A percentile compares a stretch with the other conserved stretches of the same genome.
phyloP scores from a whole-genome alignment of 2,888 invertebrate genomes.

The Drosophila pegasa region DNA sequence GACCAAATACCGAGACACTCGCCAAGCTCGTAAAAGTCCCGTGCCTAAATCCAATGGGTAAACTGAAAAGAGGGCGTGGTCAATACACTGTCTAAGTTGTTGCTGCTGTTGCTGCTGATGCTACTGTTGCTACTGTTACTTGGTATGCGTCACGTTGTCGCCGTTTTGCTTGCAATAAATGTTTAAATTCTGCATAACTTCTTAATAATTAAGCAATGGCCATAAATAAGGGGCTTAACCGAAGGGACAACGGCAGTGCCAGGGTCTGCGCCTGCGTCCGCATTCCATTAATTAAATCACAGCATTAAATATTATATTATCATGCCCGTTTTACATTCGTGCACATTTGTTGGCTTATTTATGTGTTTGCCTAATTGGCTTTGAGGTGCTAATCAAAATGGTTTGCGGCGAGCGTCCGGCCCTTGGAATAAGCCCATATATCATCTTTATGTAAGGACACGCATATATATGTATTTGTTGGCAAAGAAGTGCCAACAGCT shows the following conservation, averaged over 20 bases:
- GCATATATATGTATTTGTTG: background rate
- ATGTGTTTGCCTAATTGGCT: constrained; percentile 60
- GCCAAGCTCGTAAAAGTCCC: constrained; percentile 54
- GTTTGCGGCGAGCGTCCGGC: constrained; percentile 26
- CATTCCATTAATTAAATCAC: constrained; percentile 60
- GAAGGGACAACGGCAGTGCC: constrained; percentile 28
- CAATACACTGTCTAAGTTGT: background rate
- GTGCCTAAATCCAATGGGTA: constrained; percentile 32
- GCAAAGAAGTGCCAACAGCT: constrained; percentile 21
- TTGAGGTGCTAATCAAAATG: constrained; percentile 59
- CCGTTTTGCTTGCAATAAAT: constrained; percentile 70
- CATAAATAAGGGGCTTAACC: constrained; percentile 60
- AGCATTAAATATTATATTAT: constrained; percentile 63
- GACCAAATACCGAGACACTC: constrained; percentile 50
- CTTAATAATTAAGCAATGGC: constrained; percentile 73
- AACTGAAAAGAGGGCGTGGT: constrained; percentile 25
- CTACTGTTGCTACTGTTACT: constrained; percentile 26
- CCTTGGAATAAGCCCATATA: constrained; percentile 14
- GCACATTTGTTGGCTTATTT: constrained; percentile 56
- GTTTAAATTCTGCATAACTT: constrained; percentile 77
- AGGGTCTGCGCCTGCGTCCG: constrained; percentile 19
- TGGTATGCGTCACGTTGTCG: constrained; percentile 67
- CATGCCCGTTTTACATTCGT: constrained; percentile 39
- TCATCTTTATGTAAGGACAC: constrained; percentile 3
- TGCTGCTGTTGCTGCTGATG: constrained; percentile 12